Evolutionary conservation across 1,140 invertebrate species (phyloP), one percentile per base, ranked within the genome.

Genomic region (Cephus cinctus): DNA sequence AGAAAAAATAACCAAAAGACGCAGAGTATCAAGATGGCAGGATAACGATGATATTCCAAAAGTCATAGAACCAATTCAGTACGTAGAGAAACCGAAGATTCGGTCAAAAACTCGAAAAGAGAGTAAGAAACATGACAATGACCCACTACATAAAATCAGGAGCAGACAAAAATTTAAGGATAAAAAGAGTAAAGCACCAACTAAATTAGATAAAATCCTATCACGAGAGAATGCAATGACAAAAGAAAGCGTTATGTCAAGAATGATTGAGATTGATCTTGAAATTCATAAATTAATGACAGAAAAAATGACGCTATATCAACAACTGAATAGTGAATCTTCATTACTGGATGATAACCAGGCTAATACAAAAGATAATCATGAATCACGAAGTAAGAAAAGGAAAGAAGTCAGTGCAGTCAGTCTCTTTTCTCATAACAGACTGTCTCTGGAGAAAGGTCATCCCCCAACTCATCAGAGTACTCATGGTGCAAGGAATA

Each of bases 201-300:
- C 43, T 11, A 14, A 5, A 8, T 2, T 30, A 3, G 15, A 18
- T n/a, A n/a, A n/a, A n/a, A n/a, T n/a, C n/a, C n/a, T n/a, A n/a
- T 6, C 25, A 27, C 4, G 30, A 36, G 16, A 44, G 43, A 21
- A 42, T 38, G 23, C 43, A 5, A 41, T 21, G 5, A 47, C 44
- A 16, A 43, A 52, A 47, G 42, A 68, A 19, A 56, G 51, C 0
- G 63, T 77, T 2, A 55, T 74, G 47, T 43, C 60, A 0, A 68
- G 71, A 43, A 73, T 77, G 65, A 61, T 73, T 2, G 65, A 74
- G 21, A 77, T 77, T 8, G 75, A 77, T 20, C 19, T 73, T 3
- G 66, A 73, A 39, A 73, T 76, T 4, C 69, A 75, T 11, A 71
- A 71, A 15, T 34, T 77, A 1, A 64, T 71, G 50, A 60, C 63